Base-by-base conservation (phyloP, 2,888 invertebrate genomes). In the Hypomecis punctinalis region DNA sequence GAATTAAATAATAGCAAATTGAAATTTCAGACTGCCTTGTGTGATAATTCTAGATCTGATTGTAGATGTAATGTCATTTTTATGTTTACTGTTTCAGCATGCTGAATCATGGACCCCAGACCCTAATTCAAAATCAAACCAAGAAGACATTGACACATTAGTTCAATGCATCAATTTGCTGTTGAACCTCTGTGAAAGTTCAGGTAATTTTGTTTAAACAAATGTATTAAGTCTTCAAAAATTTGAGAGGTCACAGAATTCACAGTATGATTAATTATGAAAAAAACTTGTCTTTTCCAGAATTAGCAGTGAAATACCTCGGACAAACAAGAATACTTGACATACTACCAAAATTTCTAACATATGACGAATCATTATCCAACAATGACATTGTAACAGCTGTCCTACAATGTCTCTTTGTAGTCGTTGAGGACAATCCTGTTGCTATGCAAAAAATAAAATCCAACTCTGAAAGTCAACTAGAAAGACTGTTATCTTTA, bases 391-490 rank as follows among this genome's bases (percentile, higher is more conserved):
- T 95, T 62, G 89, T 94, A 2, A 93, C 91, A 70, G 92, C 94
- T 23, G 92, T 94, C 66, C 94, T 95, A 46, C 96, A 96, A 76
- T 96, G 96, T 77, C 83, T 96, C 6, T 93, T 96, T 75, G 95
- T 96, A 5, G 93, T 96, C 46, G 94, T 95, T 0, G 97, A 97
- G 85, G 95, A 96, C 70, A 96, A 96, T 83, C 86, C 93, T 0
- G 80, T 85, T 63, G 94, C 94, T 0, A 91, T 94, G 80, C 84
- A 86, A 40, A 91, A 94, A 71, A 86, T 95, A n/a, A 92, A 93
- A 71, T 78, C 86, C 23, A 90, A 87, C 54, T 91, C 94, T 51
- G 90, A 91, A 54, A 88, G 84, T 46, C 84, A 93, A 40, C 77
- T 93, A 11, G 89, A 89, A 74, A 72, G 80, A 11, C 74, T 94